Evolutionary conservation across 2,113 vertebrate species (phyloP), one percentile per base, ranked within the genome.

Genomic region (Ageneiosus marmoratus): DNA sequence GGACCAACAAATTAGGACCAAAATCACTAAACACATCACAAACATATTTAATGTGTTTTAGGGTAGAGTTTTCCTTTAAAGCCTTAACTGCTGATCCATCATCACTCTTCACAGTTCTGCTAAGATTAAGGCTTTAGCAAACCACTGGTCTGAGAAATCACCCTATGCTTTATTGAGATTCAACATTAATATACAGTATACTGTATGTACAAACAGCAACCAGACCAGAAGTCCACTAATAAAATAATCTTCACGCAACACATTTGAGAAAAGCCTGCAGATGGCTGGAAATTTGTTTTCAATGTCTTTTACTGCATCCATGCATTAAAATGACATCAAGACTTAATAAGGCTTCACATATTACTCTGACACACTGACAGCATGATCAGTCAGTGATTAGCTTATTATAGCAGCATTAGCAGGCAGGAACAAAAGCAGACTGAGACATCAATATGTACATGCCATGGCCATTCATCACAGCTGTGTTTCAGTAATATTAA

Each of bases 381-480:
- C 56, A 80, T 88, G 84, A 90, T 88, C 88, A 89, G 84, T 72
- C 75, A 79, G 86, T 85, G 89, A 91, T 89, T 89, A 92, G 80
- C 22, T 46, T 37, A 4, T 48, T 29, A 81, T 62, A 87, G 41
- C 15, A 79, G 84, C 88, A 90, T 91, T 91, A 91, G 81, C 86
- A 65, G 69, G 88, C 89, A 90, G 88, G 88, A 91, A 89, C 70
- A 86, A 84, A 80, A 41, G 18, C 88, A 87, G 85, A 82, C 80
- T 2, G 58, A 86, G 85, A 90, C 89, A 88, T 60, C 44, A 83
- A 82, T 85, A 86, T 5, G 48, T 81, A 86, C 85, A 90, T 89
- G 88, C 85, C 84, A 83, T 51, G 56, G 79, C 58, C 79, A 80
- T 92, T 89, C 79, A 86, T 91, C 86, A 89, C 85, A n/a, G 80